Evolutionary conservation across 1,140 invertebrate genomes (phyloP).

Genomic region (Leptinotarsa texana): DNA sequence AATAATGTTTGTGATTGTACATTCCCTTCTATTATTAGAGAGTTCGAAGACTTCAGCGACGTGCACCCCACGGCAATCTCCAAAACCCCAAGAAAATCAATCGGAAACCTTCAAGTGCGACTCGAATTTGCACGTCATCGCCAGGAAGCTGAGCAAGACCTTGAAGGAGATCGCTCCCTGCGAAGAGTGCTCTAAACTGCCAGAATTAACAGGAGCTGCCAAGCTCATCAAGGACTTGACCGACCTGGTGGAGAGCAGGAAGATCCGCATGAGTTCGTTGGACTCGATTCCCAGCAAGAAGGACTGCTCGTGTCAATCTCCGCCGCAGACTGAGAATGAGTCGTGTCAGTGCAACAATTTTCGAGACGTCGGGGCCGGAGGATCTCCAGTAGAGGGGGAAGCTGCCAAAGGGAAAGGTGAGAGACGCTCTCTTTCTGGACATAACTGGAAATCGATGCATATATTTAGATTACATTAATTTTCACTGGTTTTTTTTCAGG

Average conservation of each 20-base stretch:
- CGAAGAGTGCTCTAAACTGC: constrained; percentile 38
- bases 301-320: constrained; percentile 17
- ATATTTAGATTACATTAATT: neutral
- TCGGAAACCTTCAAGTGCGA: constrained; percentile 12
- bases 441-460: neutral
- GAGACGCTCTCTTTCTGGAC: neutral
- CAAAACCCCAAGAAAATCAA: neutral
- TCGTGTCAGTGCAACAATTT: constrained; percentile 29
- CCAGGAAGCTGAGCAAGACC: constrained; percentile 44
- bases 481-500: neutral
- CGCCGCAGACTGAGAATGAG: constrained; percentile 24
- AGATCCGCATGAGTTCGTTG: constrained; percentile 3
- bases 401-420: neutral
- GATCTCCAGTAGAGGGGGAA: neutral
- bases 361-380: constrained; percentile 16
- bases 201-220: constrained; percentile 40
- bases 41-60: neutral
- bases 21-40: no score
- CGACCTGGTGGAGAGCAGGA: constrained; percentile 38
- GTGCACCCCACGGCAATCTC: neutral
- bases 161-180: constrained; percentile 41
- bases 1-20: no score
- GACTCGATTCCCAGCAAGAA: constrained; percentile 20
- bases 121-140: constrained; percentile 42
- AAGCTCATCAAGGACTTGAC: constrained; percentile 43